phyloP scores from a whole-genome alignment of 2,797 vertebrate species.

The Crocodylus rhombifer region DNA sequence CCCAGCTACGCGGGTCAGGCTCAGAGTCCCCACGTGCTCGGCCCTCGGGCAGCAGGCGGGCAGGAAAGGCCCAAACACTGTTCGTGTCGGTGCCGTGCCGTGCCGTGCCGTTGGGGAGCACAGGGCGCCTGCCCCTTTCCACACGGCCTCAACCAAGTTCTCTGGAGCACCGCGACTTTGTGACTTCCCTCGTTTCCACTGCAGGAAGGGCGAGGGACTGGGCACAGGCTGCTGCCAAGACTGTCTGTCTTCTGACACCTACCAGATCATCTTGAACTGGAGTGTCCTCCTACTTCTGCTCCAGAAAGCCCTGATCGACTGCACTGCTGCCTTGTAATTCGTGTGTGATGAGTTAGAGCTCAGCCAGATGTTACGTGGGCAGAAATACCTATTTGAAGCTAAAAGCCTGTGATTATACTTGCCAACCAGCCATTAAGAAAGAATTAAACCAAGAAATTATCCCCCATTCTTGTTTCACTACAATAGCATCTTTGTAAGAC shows the following conservation, averaged over 20 bases:
- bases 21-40: too few relatives aligned
- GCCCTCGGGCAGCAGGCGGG: too few relatives aligned
- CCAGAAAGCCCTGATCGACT: not conserved
- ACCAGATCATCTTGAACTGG: not conserved
- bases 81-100: too few relatives aligned
- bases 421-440: slow-evolving; percentile 78
- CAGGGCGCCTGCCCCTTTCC: not conserved
- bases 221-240: not conserved
- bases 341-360: not conserved
- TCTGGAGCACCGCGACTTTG: not conserved
- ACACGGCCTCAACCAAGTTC: not conserved
- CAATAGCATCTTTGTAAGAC: slow-evolving; percentile 71
- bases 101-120: too few relatives aligned
- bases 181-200: fast-evolving
- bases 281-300: not conserved
- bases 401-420: slow-evolving; percentile 75
- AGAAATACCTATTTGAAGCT: slow-evolving; percentile 60
- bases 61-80: too few relatives aligned
- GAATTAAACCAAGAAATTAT: slow-evolving; percentile 54
- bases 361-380: slow-evolving; percentile 78
- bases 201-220: not conserved
- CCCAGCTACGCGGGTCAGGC: too few relatives aligned
- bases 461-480: slow-evolving; percentile 60
- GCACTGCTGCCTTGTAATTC: not conserved
- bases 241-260: fast-evolving